Base-by-base conservation (phyloP, 2,113 vertebrate genomes). In the Phalacrocorax aristotelis region DNA sequence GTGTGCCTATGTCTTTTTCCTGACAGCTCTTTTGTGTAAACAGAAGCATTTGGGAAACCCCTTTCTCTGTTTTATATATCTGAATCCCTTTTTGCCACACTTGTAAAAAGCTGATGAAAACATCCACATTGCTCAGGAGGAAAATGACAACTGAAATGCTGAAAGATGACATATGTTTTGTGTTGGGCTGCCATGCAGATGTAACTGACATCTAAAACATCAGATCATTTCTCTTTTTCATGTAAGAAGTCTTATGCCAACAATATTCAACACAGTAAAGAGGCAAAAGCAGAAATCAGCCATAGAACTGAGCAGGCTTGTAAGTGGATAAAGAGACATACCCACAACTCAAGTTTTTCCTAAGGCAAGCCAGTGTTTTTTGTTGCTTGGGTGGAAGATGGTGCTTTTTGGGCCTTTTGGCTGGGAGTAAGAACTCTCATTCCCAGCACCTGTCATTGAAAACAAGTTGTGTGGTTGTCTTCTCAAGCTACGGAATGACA, bases 31-130 rank as follows among this genome's bases (percentile, higher is more conserved):
- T 95, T 85, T 85, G 51, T 95, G n/a, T 70, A 80, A 77, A 64
- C 66, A 95, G 71, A 87, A 83, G 46, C 68, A 76, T 78, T 81
- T 78, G 79, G 92, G 94, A 97, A 95, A 72, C 14, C 71, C 58
- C 80, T 61, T 79, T 85, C 81, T 75, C 57, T 57, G 57, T 51
- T 78, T 93, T 66, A 83, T 54, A 23, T 57, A 64, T 82, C 44
- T 69, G 83, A 93, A 69, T 66, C 61, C 34, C 62, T 85, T 96
- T 91, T 83, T 80, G 77, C 30, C 71, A 83, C 19, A 54, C n/a
- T 89, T 77, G 54, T 40, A 83, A 80, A 95, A 95, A 87, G 72
- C 66, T 79, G 82, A 91, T 91, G 87, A 91, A 95, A 95, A 93
- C 55, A 93, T 85, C 54, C 2, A 0, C 14, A 26, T 64, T 88